phyloP scores from a whole-genome alignment of 2,797 vertebrate genomes.

The Decapterus maruadsi region DNA sequence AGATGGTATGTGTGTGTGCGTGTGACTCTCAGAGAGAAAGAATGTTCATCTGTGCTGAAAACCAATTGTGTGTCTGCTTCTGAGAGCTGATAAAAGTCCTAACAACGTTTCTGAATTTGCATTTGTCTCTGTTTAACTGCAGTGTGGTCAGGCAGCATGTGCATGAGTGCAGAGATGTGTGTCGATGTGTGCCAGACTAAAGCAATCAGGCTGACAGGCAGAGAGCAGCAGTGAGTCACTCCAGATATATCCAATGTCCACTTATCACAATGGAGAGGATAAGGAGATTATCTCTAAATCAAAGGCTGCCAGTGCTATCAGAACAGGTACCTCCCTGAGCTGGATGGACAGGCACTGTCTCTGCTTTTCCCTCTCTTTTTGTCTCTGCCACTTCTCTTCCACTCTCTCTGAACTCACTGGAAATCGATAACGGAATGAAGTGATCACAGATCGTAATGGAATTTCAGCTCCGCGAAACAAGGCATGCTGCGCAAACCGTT shows the following conservation, averaged over 20 bases:
- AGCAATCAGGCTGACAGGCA: constrained; percentile 72
- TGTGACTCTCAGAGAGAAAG: background rate
- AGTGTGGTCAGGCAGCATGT: constrained; percentile 9
- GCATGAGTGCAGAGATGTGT: background rate
- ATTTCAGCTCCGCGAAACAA: background rate
- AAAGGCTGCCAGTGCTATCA: constrained; percentile 66
- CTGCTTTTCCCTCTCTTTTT: constrained; percentile 31
- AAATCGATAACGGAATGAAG: background rate
- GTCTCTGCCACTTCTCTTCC: constrained; percentile 3
- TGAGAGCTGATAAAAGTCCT: constrained; percentile 1
- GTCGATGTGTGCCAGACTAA: constrained; percentile 36
- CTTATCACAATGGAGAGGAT: constrained; percentile 82
- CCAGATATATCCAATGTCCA: constrained; percentile 81
- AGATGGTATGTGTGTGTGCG: constrained; percentile 2
- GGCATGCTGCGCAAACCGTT: background rate
- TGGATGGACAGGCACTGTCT: constrained; percentile 46
- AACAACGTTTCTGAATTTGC: constrained; percentile 22
- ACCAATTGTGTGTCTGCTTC: background rate
- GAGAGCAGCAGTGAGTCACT: constrained; percentile 64
- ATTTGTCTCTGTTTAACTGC: background rate
- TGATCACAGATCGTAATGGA: background rate
- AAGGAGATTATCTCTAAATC: constrained; percentile 82
- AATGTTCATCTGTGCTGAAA: constrained; percentile 8
- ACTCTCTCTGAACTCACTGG: background rate
- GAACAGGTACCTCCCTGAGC: constrained; percentile 65